phyloP scores from a whole-genome alignment of 64 coral and sea anemone genomes.

The Exaiptasia diaphana region DNA sequence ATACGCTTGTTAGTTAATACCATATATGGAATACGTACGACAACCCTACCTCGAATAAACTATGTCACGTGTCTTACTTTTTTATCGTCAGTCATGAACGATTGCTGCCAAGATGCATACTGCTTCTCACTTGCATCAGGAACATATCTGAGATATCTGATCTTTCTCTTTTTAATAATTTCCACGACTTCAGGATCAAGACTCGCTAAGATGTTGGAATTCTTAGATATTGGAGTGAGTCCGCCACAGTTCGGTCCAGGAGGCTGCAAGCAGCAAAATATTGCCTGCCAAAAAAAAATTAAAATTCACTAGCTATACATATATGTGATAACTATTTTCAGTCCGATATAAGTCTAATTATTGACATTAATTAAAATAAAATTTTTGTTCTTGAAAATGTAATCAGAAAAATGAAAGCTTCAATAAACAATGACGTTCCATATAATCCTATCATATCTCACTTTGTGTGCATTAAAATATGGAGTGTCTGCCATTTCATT shows the following conservation, averaged over 20 bases:
- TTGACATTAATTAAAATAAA: too few species aligned
- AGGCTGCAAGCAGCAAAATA: slow-evolving; percentile 64
- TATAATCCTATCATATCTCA: too few species aligned
- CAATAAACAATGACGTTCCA: too few species aligned
- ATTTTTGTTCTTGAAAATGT: too few species aligned
- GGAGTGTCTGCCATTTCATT: slow-evolving; percentile 88
- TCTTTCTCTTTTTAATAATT: slow-evolving; percentile 61
- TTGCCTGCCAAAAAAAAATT: slow-evolving; percentile 34
- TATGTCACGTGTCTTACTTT: neutral
- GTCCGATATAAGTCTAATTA: too few species aligned
- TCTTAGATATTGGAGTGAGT: slow-evolving; percentile 68
- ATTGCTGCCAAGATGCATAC: slow-evolving; percentile 81
- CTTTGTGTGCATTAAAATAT: too few species aligned
- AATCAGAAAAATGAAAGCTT: too few species aligned
- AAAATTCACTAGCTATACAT: too few species aligned
- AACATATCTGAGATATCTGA: slow-evolving; percentile 68
- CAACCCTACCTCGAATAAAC: too few species aligned
- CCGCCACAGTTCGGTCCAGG: slow-evolving; percentile 67
- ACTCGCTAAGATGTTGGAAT: slow-evolving; percentile 45
- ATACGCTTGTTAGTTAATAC: too few species aligned
- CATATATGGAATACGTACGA: too few species aligned
- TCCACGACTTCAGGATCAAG: slow-evolving; percentile 60
- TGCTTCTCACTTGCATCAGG: slow-evolving; percentile 35
- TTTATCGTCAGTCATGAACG: slow-evolving; percentile 53
- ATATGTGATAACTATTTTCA: too few species aligned